Evolutionary conservation across 2,888 invertebrate species (phyloP).

Genomic region (Schrankia costaestrigalis): DNA sequence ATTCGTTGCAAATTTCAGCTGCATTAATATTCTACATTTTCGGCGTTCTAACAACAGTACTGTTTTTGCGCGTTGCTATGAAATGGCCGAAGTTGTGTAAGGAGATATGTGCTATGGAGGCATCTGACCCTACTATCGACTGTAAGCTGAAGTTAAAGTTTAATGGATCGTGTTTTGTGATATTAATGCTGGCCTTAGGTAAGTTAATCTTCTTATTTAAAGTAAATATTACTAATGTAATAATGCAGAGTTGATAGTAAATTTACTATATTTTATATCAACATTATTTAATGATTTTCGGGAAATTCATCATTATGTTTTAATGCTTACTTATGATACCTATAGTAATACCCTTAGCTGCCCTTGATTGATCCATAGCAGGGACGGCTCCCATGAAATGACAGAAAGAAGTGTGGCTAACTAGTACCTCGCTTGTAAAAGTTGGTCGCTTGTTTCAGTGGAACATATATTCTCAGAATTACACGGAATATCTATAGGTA

Average conservation of each 20-base stretch:
- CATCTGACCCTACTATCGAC: slow-evolving; percentile 45
- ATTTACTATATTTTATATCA: not conserved
- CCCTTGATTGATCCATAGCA: no score
- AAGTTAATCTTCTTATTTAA: slow-evolving; percentile 17
- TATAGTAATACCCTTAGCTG: no score
- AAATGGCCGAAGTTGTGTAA: slow-evolving; percentile 52
- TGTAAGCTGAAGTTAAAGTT: slow-evolving; percentile 39
- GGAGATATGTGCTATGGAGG: slow-evolving; percentile 45
- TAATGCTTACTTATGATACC: no score
- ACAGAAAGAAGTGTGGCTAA: no score
- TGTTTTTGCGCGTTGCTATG: slow-evolving; percentile 49
- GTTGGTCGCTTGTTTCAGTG: slow-evolving; percentile 50
- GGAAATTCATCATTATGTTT: not conserved
- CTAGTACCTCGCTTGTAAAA: no score
- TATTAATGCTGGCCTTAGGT: slow-evolving; percentile 47
- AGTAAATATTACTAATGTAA: not conserved
- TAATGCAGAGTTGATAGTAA: not conserved
- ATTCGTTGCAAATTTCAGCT: slow-evolving; percentile 39
- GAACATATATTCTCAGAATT: slow-evolving; percentile 42
- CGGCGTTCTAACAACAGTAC: slow-evolving; percentile 36
- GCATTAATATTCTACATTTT: slow-evolving; percentile 43
- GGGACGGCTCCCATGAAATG: no score
- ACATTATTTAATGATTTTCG: not conserved
- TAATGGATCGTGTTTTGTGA: slow-evolving; percentile 36
- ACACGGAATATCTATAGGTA: slow-evolving; percentile 30